These are phyloP conservation scores for Sinocyclocheilus grahami DNA, from an alignment of 2,113 vertebrate species.

Conservation along the genomic window DNA sequence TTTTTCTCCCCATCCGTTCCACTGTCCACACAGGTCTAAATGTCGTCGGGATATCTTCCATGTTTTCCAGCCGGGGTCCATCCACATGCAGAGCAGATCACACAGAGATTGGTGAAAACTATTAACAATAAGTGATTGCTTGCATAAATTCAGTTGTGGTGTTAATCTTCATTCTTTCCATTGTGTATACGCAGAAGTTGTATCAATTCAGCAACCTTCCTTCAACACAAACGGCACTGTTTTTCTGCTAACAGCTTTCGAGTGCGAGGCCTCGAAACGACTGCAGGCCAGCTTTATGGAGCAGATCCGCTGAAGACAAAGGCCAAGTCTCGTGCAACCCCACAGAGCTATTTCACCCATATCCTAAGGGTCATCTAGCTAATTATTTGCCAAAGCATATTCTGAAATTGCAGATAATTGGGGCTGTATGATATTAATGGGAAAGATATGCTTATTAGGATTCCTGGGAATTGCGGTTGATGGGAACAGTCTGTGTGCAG, in stretches of 20 bases:
- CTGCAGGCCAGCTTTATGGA: no score
- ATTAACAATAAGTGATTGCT: conserved; percentile 25
- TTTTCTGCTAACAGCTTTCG: not conserved
- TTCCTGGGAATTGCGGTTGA: conserved; percentile 95
- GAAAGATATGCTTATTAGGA: conserved; percentile 87
- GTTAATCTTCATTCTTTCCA: conserved; percentile 10
- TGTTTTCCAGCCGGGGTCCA: conserved; percentile 36
- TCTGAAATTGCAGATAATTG: conserved; percentile 95
- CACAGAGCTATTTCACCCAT: conserved; percentile 77
- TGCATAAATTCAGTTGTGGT: not conserved
- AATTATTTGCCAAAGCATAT: conserved; percentile 87
- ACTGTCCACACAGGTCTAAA: conserved; percentile 44
- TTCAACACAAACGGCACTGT: not conserved
- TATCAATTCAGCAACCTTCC: not conserved
- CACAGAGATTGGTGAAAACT: not conserved
- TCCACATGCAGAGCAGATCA: not conserved
- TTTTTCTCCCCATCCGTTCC: conserved; percentile 68
- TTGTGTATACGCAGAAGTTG: conserved; percentile 5
- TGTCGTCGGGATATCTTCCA: conserved; percentile 33
- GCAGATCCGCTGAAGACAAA: not conserved
- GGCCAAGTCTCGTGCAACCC: conserved; percentile 18
- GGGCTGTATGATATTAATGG: conserved; percentile 91
- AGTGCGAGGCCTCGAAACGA: not conserved
- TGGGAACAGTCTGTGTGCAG: conserved; percentile 97
- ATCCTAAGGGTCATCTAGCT: conserved; percentile 86